Evolutionary conservation across 2,888 invertebrate species (phyloP).

Genomic region (Hesperia comma): DNA sequence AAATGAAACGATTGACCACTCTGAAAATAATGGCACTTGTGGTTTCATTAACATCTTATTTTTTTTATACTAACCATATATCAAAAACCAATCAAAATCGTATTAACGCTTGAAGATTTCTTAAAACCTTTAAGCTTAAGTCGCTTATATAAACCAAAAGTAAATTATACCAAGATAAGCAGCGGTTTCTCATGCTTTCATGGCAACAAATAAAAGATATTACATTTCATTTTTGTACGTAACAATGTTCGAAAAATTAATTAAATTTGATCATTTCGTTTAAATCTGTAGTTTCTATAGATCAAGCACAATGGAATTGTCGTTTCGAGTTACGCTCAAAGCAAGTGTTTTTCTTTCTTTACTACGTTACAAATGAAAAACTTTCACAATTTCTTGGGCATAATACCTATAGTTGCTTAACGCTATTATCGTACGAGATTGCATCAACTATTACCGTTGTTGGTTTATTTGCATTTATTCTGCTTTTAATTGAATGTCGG

Average conservation of each 20-base stretch:
- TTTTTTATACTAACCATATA: no score
- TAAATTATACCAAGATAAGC: no score
- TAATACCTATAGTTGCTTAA: constrained; percentile 26
- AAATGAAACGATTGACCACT: no score
- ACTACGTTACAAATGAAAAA: constrained; percentile 25
- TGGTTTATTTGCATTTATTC: constrained; percentile 35
- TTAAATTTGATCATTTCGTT: constrained; percentile 3
- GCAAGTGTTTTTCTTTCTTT: constrained; percentile 25
- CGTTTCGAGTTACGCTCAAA: constrained; percentile 15
- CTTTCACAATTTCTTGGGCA: constrained; percentile 34
- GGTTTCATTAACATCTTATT: no score
- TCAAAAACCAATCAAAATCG: no score
- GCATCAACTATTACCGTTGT: neutral
- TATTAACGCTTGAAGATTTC: no score
- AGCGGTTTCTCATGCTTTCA: neutral
- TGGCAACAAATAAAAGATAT: neutral
- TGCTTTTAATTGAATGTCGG: constrained; percentile 22
- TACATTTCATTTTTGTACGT: neutral
- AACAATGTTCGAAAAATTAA: constrained; percentile 7
- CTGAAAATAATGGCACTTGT: no score
- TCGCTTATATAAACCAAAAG: no score
- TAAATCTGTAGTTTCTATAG: constrained; percentile 8
- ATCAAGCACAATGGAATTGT: neutral
- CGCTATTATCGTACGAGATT: constrained; percentile 25
- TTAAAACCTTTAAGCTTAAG: no score